Evolutionary conservation across 2,113 vertebrate genomes (phyloP), one percentile per base, ranked within the genome.

Genomic region (Pluvialis apricaria): DNA sequence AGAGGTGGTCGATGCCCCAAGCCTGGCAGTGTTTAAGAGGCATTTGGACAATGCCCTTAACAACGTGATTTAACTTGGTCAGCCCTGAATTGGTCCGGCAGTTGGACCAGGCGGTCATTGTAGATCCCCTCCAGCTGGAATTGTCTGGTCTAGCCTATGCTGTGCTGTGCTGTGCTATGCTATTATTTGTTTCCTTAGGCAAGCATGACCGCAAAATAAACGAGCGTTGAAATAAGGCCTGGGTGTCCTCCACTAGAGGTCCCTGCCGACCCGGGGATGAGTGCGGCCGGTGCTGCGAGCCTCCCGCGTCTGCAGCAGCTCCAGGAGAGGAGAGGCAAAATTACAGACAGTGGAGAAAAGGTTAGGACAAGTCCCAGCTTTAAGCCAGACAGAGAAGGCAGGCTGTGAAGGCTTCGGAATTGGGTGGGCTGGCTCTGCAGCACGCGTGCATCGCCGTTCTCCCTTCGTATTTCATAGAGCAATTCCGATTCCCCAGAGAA

Each of bases 391-490:
- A 34, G 60, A 7, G 65, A 52, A 21, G 3, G 8, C 22, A 6
- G 9, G 5, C 31, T 11, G 10, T 5, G 82, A 17, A 55, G 15
- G 58, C 24, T 58, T 18, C 49, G 79, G 73, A 25, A 9, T 0
- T 11, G 32, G 29, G 18, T 17, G 9, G 31, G 34, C 32, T 68
- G 51, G 34, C 15, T 55, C 49, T 4, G 8, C 38, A 75, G 82
- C 32, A 18, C n/a, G 0, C 0, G 10, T 1, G 2, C 19, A 5
- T 51, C 69, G 21, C 26, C 7, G 1, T 42, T 1, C 31, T 5
- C 26, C 52, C 65, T 38, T 42, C 13, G 16, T 11, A 4, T 4
- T 42, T 26, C 34, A 8, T 2, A 4, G 17, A 51, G 70, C 14
- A 14, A 22, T 62, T 64, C 58, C 5, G 1, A 4, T 14, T 69